phyloP scores from a whole-genome alignment of 2,888 invertebrate species.

The Rosalia funebris region DNA sequence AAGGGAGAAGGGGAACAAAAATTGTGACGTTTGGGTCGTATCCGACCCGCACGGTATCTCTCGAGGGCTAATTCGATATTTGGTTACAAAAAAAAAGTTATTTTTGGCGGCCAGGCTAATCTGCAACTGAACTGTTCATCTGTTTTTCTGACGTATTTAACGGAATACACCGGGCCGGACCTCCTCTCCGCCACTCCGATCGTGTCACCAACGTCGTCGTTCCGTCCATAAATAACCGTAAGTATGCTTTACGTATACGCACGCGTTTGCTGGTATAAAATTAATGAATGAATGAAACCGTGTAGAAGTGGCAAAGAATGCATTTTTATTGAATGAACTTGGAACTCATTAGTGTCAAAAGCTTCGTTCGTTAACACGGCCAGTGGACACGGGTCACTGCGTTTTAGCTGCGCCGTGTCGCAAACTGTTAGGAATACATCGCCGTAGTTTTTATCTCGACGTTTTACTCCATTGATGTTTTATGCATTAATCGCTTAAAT shows the following conservation, averaged over 20 bases:
- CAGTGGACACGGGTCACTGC: slow-evolving; percentile 21
- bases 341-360: slow-evolving; percentile 25
- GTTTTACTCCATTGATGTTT: slow-evolving; percentile 4
- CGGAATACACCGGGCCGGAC: too few species aligned
- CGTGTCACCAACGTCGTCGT: slow-evolving; percentile 1
- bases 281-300: slow-evolving; percentile 23
- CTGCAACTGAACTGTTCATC: too few species aligned
- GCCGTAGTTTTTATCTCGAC: slow-evolving; percentile 9
- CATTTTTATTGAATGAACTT: slow-evolving; percentile 40
- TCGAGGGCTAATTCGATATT: too few species aligned
- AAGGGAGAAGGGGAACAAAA: too few species aligned
- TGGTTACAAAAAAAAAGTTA: too few species aligned
- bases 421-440: slow-evolving; percentile 2
- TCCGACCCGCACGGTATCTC: too few species aligned
- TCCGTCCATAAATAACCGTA: slow-evolving; percentile 14
- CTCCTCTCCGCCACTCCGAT: too few species aligned
- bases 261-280: slow-evolving; percentile 10
- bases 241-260: neutral
- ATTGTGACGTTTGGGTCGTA: too few species aligned
- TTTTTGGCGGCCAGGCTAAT: too few species aligned
- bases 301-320: slow-evolving; percentile 24
- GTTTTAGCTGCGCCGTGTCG: slow-evolving; percentile 12
- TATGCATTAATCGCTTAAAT: neutral
- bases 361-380: slow-evolving; percentile 21
- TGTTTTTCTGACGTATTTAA: neutral